A percentile compares a stretch with the other conserved stretches of the same genome.
Conservation (phyloP, 1,140 invertebrate species). For the Ectropis grisescens region DNA sequence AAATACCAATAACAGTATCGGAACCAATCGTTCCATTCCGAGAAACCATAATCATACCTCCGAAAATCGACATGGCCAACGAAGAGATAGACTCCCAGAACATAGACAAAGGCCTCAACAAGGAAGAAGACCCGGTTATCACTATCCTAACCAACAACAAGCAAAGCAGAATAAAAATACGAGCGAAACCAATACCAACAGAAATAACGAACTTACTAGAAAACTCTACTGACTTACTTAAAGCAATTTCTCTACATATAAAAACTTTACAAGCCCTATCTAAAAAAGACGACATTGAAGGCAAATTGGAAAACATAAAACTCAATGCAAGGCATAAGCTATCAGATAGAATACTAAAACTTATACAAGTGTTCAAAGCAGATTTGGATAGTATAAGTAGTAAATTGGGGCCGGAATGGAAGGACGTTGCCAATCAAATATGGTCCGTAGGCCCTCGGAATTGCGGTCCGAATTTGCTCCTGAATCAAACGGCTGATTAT, state of each 20-base stretch:
- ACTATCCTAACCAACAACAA: constrained; percentile 80
- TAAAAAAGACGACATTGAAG: constrained; percentile 42
- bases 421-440: constrained; percentile 78
- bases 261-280: constrained; percentile 43
- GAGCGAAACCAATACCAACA: constrained; percentile 84
- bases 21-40: constrained; percentile 96
- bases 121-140: constrained; percentile 69
- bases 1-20: constrained; percentile 91
- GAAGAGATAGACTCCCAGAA: constrained; percentile 80
- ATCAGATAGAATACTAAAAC: constrained; percentile 69
- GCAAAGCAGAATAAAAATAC: constrained; percentile 80
- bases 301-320: constrained; percentile 27
- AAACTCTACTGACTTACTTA: constrained; percentile 69
- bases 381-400: constrained; percentile 76
- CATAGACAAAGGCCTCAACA: constrained; percentile 31
- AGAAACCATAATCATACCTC: constrained; percentile 91
- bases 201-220: constrained; percentile 77
- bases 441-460: constrained; percentile 93
- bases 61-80: constrained; percentile 91
- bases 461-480: constrained; percentile 89
- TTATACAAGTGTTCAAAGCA: constrained; percentile 73
- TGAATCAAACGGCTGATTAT: constrained; percentile 80
- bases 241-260: constrained; percentile 61
- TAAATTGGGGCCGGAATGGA: constrained; percentile 71
- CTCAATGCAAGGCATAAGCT: constrained; percentile 38